Base-by-base conservation (phyloP, 1,140 invertebrate species). In the Eriocheir sinensis region DNA sequence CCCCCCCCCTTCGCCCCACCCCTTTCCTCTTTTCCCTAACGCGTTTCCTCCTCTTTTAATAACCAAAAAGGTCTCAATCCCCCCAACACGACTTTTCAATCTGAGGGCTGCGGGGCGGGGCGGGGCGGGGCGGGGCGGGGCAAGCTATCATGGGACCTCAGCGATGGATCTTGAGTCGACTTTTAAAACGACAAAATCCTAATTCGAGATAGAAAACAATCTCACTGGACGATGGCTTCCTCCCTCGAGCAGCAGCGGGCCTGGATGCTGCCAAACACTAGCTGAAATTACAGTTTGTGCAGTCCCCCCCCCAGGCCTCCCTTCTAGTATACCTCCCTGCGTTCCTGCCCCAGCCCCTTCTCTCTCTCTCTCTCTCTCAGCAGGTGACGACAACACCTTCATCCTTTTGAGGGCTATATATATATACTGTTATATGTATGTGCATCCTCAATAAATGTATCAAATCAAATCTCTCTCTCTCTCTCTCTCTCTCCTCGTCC, bases 41-140 rank as follows among this genome's bases (percentile, higher is more conserved):
- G 32, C 27, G 27, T 38, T 80, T 91, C 38, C 38, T 30, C 34
- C 27, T 89, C 44, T 38, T 12, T 44, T 80, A 91, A 38, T n/a
- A 91, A 72, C n/a, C 9, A 72, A 72, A 91, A 72, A 72, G 60
- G 53, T 92, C 41, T 81, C 90, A 34, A 27, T 91, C 53, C 0
- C 40, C 90, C 32, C 79, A 91, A 72, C 40, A 2, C 4, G n/a
- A 41, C 32, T 92, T 81, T 92, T 92, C n/a, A 92, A 32, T 80
- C 40, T 21, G n/a, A 30, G 12, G 79, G 3, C 36, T 8, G 34
- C 8, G 34, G 81, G 81, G 81, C 32, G 44, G 60, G 21, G 21
- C 3, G 53, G 2, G 8, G 9, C 21, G 53, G 53, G 21, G 53
- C 53, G 60, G 21, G 6, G 27, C 21, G 60, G n/a, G 60, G 60